Evolutionary conservation across 2,888 invertebrate species (phyloP).

Genomic region (Crossocerus cetratus): DNA sequence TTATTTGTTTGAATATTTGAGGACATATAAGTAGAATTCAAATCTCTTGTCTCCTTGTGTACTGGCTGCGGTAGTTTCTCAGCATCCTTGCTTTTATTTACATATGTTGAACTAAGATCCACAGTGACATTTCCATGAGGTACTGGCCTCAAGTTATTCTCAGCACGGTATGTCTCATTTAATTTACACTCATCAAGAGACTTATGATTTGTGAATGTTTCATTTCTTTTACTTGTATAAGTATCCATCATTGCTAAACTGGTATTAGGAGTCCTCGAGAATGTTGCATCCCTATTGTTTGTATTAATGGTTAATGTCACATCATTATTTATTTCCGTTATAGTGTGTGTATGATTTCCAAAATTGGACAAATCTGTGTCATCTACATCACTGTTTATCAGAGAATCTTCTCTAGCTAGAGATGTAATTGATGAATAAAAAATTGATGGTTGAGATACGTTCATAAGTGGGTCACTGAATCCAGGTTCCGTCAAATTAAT

Average conservation of each 20-base stretch:
- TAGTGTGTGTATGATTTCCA: background rate
- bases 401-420: conserved; percentile 30
- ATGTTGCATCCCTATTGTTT: conserved; percentile 36
- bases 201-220: conserved; percentile 28
- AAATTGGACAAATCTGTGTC: conserved; percentile 11
- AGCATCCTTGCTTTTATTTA: conserved; percentile 31
- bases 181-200: conserved; percentile 18
- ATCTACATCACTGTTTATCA: conserved; percentile 5
- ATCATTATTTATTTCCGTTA: background rate
- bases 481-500: conserved; percentile 70
- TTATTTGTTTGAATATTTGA: no score
- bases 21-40: background rate
- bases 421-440: conserved; percentile 63
- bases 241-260: conserved; percentile 26
- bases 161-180: conserved; percentile 37
- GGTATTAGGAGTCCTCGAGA: conserved; percentile 25
- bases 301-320: background rate
- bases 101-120: conserved; percentile 42
- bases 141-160: background rate
- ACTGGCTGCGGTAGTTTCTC: conserved; percentile 27
- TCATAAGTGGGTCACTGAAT: conserved; percentile 67
- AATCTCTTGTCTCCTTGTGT: conserved; percentile 16
- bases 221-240: conserved; percentile 23
- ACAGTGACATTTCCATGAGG: no score
- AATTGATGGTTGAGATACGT: conserved; percentile 70